Percentiles rank a stretch among this genome's conserved stretches.
phyloP scores from a whole-genome alignment of 1,140 invertebrate genomes.

The Contarinia nasturtii region DNA sequence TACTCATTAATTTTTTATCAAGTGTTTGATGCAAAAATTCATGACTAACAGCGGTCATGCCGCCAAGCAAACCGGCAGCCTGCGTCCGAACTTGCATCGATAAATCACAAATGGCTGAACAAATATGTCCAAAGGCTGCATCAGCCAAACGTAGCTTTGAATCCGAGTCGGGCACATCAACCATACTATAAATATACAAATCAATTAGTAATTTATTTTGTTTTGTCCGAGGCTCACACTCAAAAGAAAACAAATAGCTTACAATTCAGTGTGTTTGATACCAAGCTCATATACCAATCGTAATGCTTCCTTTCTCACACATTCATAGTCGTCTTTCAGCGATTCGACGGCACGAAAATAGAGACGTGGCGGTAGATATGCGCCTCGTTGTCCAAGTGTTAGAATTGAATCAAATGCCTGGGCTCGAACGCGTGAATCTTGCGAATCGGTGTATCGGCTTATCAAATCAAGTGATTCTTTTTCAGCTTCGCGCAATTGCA shows the following conservation, averaged over 20 bases:
- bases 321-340: slow-evolving; percentile 86
- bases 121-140: slow-evolving; percentile 92
- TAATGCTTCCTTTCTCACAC: slow-evolving; percentile 68
- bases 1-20: slow-evolving; percentile 97
- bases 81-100: slow-evolving; percentile 63
- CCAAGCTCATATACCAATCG: slow-evolving; percentile 72
- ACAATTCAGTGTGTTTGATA: slow-evolving; percentile 75
- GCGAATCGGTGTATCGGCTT: slow-evolving; percentile 62
- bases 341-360: slow-evolving; percentile 68
- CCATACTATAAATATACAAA: slow-evolving; percentile 28
- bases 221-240: background rate
- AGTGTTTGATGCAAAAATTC: slow-evolving; percentile 88
- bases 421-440: slow-evolving; percentile 76
- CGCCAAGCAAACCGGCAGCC: slow-evolving; percentile 65
- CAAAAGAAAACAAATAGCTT: slow-evolving; percentile 8
- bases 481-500: slow-evolving; percentile 30
- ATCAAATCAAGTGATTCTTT: slow-evolving; percentile 41
- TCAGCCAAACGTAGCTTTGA: slow-evolving; percentile 74
- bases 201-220: background rate
- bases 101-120: slow-evolving; percentile 83
- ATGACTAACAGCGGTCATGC: slow-evolving; percentile 69
- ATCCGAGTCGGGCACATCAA: slow-evolving; percentile 44
- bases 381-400: slow-evolving; percentile 58
- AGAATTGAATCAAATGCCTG: slow-evolving; percentile 74
- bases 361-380: slow-evolving; percentile 51